Evolutionary conservation across 2,888 invertebrate genomes (phyloP).

Genomic region (Chrysolina americana): DNA sequence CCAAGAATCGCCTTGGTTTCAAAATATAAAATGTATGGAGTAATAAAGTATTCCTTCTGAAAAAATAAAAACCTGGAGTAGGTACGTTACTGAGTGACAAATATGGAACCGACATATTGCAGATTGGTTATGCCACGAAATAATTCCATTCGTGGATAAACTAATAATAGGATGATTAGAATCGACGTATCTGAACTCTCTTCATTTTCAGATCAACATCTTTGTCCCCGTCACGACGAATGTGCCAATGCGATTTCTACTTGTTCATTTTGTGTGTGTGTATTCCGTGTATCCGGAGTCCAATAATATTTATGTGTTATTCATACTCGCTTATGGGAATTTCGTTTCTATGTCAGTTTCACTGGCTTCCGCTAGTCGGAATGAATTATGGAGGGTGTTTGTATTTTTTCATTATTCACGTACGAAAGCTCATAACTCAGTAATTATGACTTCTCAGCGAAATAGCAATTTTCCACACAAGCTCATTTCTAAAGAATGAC

Average conservation of each 20-base stretch:
- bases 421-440: not conserved
- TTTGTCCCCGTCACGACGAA: not conserved
- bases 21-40: no score
- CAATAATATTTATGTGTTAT: slow-evolving; percentile 1
- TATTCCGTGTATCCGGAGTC: not conserved
- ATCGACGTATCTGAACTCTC: not conserved
- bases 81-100: no score
- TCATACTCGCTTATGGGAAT: not conserved
- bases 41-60: no score
- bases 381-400: not conserved
- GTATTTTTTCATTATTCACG: not conserved
- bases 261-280: not conserved
- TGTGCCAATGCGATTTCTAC: not conserved
- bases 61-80: no score
- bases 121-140: not conserved
- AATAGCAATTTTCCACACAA: not conserved
- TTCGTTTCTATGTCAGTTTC: not conserved
- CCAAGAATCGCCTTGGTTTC: no score
- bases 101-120: no score
- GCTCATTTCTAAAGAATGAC: not conserved
- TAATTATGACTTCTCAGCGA: not conserved
- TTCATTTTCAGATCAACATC: not conserved
- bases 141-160: not conserved
- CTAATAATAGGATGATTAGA: no score
- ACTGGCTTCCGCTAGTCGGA: not conserved